Percentiles rank a stretch among this genome's conserved stretches.
Conservation (phyloP, 2,888 invertebrate species). For the Dryobota labecula region DNA sequence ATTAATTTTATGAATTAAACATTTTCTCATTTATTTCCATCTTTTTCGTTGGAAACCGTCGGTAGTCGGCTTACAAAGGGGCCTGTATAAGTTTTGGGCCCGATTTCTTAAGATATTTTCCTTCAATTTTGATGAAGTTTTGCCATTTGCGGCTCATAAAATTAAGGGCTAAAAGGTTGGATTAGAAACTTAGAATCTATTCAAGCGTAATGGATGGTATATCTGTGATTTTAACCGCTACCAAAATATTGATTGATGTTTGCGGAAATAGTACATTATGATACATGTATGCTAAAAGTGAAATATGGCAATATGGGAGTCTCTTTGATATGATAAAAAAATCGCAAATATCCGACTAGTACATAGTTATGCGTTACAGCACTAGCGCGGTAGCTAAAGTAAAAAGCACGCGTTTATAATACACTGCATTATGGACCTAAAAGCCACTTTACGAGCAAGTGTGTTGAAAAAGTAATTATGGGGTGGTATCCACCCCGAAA, state of each 20-base stretch:
- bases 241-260: slow-evolving; percentile 10
- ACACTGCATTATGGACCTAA: too few species aligned
- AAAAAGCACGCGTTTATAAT: too few species aligned
- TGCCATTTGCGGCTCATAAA: slow-evolving; percentile 57
- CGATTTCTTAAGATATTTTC: slow-evolving; percentile 54
- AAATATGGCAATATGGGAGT: too few species aligned
- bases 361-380: too few species aligned
- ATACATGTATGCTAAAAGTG: too few species aligned
- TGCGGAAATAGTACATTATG: too few species aligned
- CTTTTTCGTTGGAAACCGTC: slow-evolving; percentile 45
- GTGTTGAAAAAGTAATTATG: too few species aligned
- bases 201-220: slow-evolving; percentile 43
- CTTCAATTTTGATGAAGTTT: slow-evolving; percentile 54
- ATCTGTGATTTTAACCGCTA: slow-evolving; percentile 28
- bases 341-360: too few species aligned
- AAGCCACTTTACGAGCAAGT: too few species aligned
- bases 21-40: slow-evolving; percentile 70
- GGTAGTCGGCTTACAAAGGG: slow-evolving; percentile 19
- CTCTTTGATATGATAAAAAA: too few species aligned
- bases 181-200: slow-evolving; percentile 51
- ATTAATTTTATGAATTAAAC: slow-evolving; percentile 77
- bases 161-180: slow-evolving; percentile 39
- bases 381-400: too few species aligned
- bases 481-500: background rate
- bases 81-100: slow-evolving; percentile 38